A percentile compares a stretch with the other conserved stretches of the same genome.
These are phyloP conservation scores for Hymenochirus boettgeri DNA, from an alignment of 2,113 vertebrate species.

Conservation along the genomic window DNA sequence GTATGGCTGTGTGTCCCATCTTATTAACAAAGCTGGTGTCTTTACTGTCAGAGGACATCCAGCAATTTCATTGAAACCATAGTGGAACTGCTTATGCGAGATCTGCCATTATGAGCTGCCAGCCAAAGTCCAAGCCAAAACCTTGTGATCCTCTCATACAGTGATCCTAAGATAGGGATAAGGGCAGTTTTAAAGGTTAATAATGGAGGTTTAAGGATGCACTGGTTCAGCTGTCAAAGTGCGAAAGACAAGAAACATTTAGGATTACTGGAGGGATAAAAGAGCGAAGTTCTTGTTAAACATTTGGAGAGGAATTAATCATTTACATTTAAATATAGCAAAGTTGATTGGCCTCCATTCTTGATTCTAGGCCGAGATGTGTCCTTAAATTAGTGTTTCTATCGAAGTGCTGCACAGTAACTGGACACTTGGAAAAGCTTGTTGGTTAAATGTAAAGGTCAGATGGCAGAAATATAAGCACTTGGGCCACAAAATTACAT, in stretches of 20 bases:
- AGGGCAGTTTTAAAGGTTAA: background rate
- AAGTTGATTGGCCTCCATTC: background rate
- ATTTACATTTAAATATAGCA: background rate
- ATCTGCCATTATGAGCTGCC: background rate
- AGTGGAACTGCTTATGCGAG: background rate
- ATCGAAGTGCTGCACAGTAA: too few species aligned
- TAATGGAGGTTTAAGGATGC: background rate
- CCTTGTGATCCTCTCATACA: background rate
- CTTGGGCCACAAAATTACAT: too few species aligned
- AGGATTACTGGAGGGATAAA: background rate
- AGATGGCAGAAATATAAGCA: too few species aligned
- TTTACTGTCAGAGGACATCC: background rate
- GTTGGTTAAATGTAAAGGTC: too few species aligned
- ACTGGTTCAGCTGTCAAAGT: conserved; percentile 9
- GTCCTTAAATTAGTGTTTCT: too few species aligned
- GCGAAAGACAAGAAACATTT: background rate
- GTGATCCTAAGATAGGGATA: conserved; percentile 3
- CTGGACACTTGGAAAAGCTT: too few species aligned
- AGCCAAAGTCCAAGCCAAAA: too few species aligned
- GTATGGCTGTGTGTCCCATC: too few species aligned
- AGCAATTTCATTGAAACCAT: background rate
- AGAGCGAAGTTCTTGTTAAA: background rate
- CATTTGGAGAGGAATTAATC: background rate
- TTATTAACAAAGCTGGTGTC: too few species aligned
- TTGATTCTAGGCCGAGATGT: too few species aligned